Conservation (phyloP, 2,113 vertebrate species). For the Myxocyprinus asiaticus region DNA sequence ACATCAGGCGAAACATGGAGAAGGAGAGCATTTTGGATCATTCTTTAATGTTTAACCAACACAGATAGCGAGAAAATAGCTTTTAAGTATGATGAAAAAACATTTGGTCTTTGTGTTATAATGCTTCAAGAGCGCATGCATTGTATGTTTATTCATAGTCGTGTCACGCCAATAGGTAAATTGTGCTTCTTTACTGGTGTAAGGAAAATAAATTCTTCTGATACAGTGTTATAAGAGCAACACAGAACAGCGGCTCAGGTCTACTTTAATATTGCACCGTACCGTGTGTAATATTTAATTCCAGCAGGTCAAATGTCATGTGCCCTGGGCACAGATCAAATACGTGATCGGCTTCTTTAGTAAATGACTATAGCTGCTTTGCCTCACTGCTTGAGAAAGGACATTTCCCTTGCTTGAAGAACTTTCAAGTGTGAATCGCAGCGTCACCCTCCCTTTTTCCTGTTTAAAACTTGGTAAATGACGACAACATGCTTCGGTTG, state of each 20-base stretch:
- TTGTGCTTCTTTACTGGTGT: constrained; percentile 34
- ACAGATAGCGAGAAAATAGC: constrained; percentile 51
- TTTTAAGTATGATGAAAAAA: not conserved
- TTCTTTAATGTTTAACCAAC: constrained; percentile 44
- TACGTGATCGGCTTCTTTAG: constrained; percentile 30
- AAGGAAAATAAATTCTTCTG: not conserved
- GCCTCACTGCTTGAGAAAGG: not conserved
- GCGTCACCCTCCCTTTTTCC: constrained; percentile 14
- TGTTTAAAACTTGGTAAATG: constrained; percentile 36
- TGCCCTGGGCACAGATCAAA: constrained; percentile 15
- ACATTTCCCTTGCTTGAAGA: constrained; percentile 11
- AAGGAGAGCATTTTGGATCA: constrained; percentile 50
- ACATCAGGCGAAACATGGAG: constrained; percentile 57
- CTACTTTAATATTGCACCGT: not conserved
- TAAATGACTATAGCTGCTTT: not conserved
- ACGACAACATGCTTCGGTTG: not conserved
- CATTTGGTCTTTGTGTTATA: not conserved
- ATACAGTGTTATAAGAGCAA: not conserved
- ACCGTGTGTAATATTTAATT: constrained; percentile 5
- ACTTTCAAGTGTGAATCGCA: not conserved
- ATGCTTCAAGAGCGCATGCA: constrained; percentile 27
- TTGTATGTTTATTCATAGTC: constrained; percentile 14
- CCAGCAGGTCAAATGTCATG: constrained; percentile 42
- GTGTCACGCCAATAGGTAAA: not conserved
- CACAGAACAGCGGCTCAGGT: constrained; percentile 1